These are phyloP conservation scores for Lasioglossum morio DNA, from an alignment of 2,888 invertebrate species.

Conservation along the genomic window DNA sequence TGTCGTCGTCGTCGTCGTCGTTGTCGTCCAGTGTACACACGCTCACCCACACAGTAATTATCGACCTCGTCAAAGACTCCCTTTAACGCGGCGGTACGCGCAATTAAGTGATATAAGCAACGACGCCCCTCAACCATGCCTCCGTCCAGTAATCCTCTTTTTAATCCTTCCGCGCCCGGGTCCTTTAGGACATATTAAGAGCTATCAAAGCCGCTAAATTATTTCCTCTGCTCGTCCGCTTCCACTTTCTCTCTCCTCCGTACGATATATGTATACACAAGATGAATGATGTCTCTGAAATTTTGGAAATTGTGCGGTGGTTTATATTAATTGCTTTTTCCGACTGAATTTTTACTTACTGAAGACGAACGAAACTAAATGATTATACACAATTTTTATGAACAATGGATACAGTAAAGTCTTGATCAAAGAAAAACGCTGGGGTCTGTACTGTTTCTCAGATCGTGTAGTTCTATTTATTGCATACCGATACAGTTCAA, in stretches of 20 bases:
- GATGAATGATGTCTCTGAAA: background rate
- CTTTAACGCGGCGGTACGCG: slow-evolving; percentile 60
- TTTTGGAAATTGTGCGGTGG: background rate
- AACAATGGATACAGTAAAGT: too few species aligned
- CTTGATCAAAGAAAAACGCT: too few species aligned
- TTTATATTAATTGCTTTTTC: too few species aligned
- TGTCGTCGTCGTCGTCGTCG: slow-evolving; percentile 5
- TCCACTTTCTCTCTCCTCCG: background rate
- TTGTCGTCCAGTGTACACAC: slow-evolving; percentile 16
- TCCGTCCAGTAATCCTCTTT: slow-evolving; percentile 35
- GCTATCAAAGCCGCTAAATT: slow-evolving; percentile 34
- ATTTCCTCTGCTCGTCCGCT: slow-evolving; percentile 14
- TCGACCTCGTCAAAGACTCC: slow-evolving; percentile 65
- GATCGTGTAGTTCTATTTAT: too few species aligned
- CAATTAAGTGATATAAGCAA: slow-evolving; percentile 63
- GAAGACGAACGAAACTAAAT: too few species aligned
- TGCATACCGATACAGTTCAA: too few species aligned
- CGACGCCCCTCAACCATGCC: slow-evolving; percentile 2
- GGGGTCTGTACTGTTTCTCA: too few species aligned
- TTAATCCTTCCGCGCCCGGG: slow-evolving; percentile 23
- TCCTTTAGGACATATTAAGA: slow-evolving; percentile 21
- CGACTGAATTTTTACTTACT: too few species aligned
- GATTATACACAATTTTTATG: too few species aligned
- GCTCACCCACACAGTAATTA: slow-evolving; percentile 58
- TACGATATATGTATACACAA: background rate